phyloP scores from a whole-genome alignment of 2,888 invertebrate species.

The Oligia strigilis region DNA sequence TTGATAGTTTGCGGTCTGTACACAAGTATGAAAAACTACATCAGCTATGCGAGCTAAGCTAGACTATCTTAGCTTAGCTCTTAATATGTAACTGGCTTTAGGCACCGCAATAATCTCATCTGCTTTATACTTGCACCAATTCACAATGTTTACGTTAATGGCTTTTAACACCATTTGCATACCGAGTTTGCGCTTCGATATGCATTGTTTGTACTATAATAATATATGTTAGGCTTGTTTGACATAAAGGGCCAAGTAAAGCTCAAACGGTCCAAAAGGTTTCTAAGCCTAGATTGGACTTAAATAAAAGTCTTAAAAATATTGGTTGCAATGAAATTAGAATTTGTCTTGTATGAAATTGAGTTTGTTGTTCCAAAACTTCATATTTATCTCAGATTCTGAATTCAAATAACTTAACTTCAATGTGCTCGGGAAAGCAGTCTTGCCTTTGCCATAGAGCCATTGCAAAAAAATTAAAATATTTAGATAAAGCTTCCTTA shows the following conservation, averaged over 20 bases:
- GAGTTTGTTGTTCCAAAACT: not conserved
- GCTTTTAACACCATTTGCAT: slow-evolving; percentile 79
- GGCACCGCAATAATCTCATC: slow-evolving; percentile 13
- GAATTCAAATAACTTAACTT: not conserved
- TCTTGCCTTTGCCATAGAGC: not conserved
- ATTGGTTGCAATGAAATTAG: not conserved
- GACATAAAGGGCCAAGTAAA: not conserved
- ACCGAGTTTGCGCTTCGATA: slow-evolving; percentile 70
- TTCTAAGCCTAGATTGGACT: slow-evolving; percentile 5
- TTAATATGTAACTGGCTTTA: too few relatives aligned
- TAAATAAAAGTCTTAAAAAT: not conserved
- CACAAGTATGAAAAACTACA: too few relatives aligned
- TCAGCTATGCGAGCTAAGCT: too few relatives aligned
- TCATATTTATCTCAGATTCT: not conserved
- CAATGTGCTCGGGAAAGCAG: not conserved
- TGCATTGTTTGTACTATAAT: slow-evolving; percentile 35
- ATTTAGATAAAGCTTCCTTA: not conserved
- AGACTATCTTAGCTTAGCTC: too few relatives aligned
- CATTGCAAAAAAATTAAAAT: not conserved
- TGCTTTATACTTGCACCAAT: slow-evolving; percentile 71
- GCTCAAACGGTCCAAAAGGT: too few relatives aligned
- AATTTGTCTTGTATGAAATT: not conserved
- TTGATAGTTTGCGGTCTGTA: too few relatives aligned
- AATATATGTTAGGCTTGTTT: slow-evolving; percentile 15
- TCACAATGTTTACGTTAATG: slow-evolving; percentile 76